Evolutionary conservation across 2,113 vertebrate genomes (phyloP).

Genomic region (Thomomys bottae): DNA sequence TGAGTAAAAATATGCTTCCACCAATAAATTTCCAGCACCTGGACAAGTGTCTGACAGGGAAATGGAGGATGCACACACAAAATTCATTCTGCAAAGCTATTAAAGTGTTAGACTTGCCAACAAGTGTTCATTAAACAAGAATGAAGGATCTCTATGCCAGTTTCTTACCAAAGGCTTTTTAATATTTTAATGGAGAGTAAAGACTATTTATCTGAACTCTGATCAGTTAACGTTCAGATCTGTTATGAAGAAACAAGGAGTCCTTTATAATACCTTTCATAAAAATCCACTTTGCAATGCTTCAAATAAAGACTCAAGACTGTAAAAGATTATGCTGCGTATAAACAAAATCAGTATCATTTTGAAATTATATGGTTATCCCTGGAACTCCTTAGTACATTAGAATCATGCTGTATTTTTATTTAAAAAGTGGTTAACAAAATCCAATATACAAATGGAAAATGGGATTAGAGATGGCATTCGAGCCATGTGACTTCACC

Average conservation of each 20-base stretch:
- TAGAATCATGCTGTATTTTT: conserved; percentile 86
- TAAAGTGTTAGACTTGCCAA: conserved; percentile 91
- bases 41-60: conserved; percentile 90
- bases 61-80: conserved; percentile 88
- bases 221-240: conserved; percentile 90
- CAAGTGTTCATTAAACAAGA: conserved; percentile 92
- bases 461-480: conserved; percentile 84
- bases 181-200: conserved; percentile 92
- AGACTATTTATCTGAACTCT: conserved; percentile 92
- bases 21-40: conserved; percentile 91
- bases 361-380: conserved; percentile 88
- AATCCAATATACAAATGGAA: conserved; percentile 85
- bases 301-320: conserved; percentile 89
- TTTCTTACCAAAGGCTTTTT: conserved; percentile 90
- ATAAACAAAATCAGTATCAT: conserved; percentile 90
- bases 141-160: conserved; percentile 89
- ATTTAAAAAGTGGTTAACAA: conserved; percentile 86
- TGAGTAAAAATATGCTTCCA: conserved; percentile 93
- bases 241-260: conserved; percentile 90
- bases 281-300: conserved; percentile 91
- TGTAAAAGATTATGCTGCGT: conserved; percentile 89
- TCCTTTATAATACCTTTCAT: conserved; percentile 91
- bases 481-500: conserved; percentile 75
- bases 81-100: conserved; percentile 90
- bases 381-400: conserved; percentile 83